Base-by-base conservation (phyloP, 2,888 invertebrate species). In the Autographa gamma region DNA sequence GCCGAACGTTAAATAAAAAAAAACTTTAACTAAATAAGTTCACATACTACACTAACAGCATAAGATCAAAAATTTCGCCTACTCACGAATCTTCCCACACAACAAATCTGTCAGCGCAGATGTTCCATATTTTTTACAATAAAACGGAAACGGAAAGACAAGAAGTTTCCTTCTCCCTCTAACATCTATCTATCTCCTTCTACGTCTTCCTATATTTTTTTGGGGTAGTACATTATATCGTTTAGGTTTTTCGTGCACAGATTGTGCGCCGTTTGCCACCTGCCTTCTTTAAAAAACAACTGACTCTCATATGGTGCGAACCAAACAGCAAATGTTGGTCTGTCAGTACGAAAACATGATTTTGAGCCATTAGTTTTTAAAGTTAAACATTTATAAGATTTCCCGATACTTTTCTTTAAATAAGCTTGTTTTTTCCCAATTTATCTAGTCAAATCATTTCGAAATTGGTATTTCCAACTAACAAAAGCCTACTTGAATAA, bases 111-210 rank as follows among this genome's bases (percentile, higher is more conserved):
- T 88, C 89, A 88, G 74, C 71, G 90, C 95, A 95, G 94, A 95
- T 95, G 95, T 89, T 92, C 89, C 75, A 85, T 78, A 87, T 89
- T 94, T 92, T 93, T 93, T 90, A 91, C 88, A 91, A 93, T 86
- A 89, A 92, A 93, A 92, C 94, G 95, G 95, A 95, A 95, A 92
- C 94, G 94, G 95, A 94, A 94, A 93, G 93, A 92, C 90, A 91
- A 85, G 87, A 77, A 83, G 73, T 84, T 79, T 63, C 84, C 77
- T 71, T 91, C 91, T 86, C 89, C 34, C 76, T 93, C 88, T 86
- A 81, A 73, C 82, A 73, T 77, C 63, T 68, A 79, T 74, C 77
- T 89, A 88, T 88, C 91, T 80, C 78, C 86, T 88, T 88, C 84
- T 72, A 72, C 87, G 82, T 87, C 90, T 91, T 91, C 89, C 88